Percentiles rank a stretch among this genome's conserved stretches.
phyloP scores from a whole-genome alignment of 2,888 invertebrate genomes.

The Zeuzera pyrina region DNA sequence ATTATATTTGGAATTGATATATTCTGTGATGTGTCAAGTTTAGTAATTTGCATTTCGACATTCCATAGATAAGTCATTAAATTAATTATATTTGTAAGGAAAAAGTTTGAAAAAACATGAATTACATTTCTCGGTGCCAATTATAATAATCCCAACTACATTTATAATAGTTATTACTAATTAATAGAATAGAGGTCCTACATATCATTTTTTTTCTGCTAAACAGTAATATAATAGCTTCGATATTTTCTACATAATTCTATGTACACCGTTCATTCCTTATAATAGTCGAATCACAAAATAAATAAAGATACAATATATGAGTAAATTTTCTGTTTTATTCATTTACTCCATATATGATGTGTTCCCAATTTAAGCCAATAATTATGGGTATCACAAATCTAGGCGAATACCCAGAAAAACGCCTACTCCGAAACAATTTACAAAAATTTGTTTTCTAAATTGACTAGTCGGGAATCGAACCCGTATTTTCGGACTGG shows the following conservation, averaged over 20 bases:
- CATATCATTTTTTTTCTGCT: constrained; percentile 28
- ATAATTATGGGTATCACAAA: too few relatives aligned
- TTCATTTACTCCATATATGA: too few relatives aligned
- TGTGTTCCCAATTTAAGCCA: too few relatives aligned
- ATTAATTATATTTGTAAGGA: constrained; percentile 8
- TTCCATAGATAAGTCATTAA: constrained; percentile 22
- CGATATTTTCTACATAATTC: constrained; percentile 1
- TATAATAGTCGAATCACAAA: too few relatives aligned
- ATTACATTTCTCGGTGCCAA: constrained; percentile 41
- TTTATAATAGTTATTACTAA: constrained; percentile 9
- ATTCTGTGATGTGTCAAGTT: constrained; percentile 12
- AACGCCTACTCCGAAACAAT: too few relatives aligned
- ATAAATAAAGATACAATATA: too few relatives aligned
- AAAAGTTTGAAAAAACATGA: constrained; percentile 2
- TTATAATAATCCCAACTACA: constrained; percentile 31
- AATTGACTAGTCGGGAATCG: too few relatives aligned
- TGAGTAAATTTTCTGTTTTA: too few relatives aligned
- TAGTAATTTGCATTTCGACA: constrained; percentile 6
- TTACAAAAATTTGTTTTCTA: too few relatives aligned
- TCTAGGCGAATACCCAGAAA: too few relatives aligned
- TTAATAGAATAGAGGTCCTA: constrained; percentile 8
- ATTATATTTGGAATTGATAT: constrained; percentile 25
- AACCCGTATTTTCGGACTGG: too few relatives aligned
- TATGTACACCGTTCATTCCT: too few relatives aligned
- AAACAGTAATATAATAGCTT: background rate